phyloP scores from a whole-genome alignment of 2,113 vertebrate species.

The Rhynchomys soricoides region DNA sequence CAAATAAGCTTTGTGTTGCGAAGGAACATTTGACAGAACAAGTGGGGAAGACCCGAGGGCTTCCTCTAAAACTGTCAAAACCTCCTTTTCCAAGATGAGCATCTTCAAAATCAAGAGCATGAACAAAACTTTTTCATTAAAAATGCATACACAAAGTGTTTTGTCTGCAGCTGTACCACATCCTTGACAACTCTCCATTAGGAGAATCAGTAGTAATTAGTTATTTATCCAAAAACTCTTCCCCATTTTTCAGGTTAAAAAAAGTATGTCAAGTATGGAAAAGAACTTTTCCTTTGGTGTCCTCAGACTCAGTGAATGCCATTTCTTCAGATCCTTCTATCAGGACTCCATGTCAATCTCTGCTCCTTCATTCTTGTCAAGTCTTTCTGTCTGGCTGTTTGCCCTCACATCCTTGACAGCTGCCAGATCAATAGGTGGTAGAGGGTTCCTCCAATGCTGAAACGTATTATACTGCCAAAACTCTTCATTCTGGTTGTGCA shows the following conservation, averaged over 20 bases:
- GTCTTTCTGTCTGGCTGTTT: slow-evolving; percentile 53
- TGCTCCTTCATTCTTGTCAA: slow-evolving; percentile 75
- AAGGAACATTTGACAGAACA: neutral
- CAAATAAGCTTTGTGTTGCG: slow-evolving; percentile 48
- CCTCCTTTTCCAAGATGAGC: slow-evolving; percentile 25
- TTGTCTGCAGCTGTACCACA: neutral
- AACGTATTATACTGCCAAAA: slow-evolving; percentile 92
- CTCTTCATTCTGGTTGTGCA: slow-evolving; percentile 82
- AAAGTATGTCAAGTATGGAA: slow-evolving; percentile 59
- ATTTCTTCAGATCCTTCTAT: slow-evolving; percentile 69
- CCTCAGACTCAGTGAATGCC: neutral
- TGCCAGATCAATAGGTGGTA: slow-evolving; percentile 91
- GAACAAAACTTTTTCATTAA: slow-evolving; percentile 45
- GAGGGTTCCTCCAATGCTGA: slow-evolving; percentile 93
- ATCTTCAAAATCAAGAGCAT: slow-evolving; percentile 58
- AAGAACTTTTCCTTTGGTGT: slow-evolving; percentile 59
- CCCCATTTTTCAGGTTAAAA: slow-evolving; percentile 71
- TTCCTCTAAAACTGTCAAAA: slow-evolving; percentile 51
- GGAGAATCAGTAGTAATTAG: slow-evolving; percentile 27
- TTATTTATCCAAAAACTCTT: slow-evolving; percentile 64
- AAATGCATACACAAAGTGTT: slow-evolving; percentile 60
- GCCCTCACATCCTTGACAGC: slow-evolving; percentile 86
- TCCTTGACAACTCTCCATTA: slow-evolving; percentile 12
- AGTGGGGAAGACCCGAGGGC: neutral
- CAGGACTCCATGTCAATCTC: slow-evolving; percentile 94